A percentile compares a stretch with the other conserved stretches of the same genome.
phyloP scores from a whole-genome alignment of 2,888 invertebrate genomes.

The Apomyelois bistriatella region DNA sequence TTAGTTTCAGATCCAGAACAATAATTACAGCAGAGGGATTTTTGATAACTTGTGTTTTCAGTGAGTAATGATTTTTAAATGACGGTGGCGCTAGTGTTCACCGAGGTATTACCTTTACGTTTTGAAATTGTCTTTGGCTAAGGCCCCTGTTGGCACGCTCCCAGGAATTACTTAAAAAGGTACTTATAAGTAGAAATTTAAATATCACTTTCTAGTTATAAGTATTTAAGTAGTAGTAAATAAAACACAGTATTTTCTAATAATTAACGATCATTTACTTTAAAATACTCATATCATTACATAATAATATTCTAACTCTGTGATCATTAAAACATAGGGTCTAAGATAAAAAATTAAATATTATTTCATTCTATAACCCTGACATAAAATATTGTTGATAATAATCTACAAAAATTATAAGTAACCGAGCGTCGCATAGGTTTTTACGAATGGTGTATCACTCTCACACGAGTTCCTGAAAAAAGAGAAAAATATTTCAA shows the following conservation, averaged over 20 bases:
- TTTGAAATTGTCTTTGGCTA: too few relatives aligned
- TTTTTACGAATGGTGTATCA: constrained; percentile 95
- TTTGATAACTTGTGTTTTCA: too few relatives aligned
- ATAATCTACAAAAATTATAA: constrained; percentile 84
- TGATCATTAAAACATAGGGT: constrained; percentile 61
- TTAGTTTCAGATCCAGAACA: too few relatives aligned
- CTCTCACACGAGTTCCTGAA: constrained; percentile 91
- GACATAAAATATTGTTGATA: constrained; percentile 65
- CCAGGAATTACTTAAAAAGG: too few relatives aligned
- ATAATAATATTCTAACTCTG: constrained; percentile 65
- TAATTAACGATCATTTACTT: constrained; percentile 80
- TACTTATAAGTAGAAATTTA: too few relatives aligned
- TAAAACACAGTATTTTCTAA: constrained; percentile 65
- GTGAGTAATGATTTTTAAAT: too few relatives aligned
- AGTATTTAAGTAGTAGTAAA: constrained; percentile 31
- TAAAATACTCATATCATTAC: constrained; percentile 77
- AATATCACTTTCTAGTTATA: too few relatives aligned
- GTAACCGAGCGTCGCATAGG: constrained; percentile 95
- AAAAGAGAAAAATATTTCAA: constrained; percentile 36
- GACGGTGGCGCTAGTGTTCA: too few relatives aligned
- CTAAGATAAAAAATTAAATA: constrained; percentile 69
- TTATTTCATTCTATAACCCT: constrained; percentile 59
- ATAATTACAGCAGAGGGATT: too few relatives aligned
- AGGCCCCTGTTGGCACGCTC: too few relatives aligned
- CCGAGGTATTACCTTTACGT: too few relatives aligned